Evolutionary conservation across 2,888 invertebrate genomes (phyloP).

Genomic region (Ochropleura leucogaster): DNA sequence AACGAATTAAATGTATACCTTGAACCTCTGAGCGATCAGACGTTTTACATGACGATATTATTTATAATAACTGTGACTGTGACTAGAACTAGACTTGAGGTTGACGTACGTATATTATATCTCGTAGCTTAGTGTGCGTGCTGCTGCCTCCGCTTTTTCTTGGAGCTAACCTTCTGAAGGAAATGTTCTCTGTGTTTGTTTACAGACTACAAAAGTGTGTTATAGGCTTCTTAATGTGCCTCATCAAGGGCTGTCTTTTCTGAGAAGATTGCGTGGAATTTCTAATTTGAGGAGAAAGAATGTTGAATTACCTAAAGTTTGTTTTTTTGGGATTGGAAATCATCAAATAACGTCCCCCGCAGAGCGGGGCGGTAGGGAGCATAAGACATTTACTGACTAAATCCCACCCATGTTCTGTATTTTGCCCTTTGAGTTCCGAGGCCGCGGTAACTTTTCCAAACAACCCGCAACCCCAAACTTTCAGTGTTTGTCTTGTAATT

Average conservation of each 20-base stretch:
- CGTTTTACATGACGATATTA: no score
- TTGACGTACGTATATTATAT: background rate
- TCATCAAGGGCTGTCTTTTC: conserved; percentile 18
- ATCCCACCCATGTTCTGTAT: no score
- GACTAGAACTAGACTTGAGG: background rate
- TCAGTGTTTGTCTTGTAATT: conserved; percentile 5
- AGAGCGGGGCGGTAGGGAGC: no score
- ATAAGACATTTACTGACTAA: no score
- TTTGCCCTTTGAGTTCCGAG: no score
- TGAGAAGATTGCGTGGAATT: conserved; percentile 22
- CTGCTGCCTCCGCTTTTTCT: background rate
- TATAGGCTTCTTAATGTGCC: conserved; percentile 17
- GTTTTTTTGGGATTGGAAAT: no score
- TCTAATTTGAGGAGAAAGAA: conserved; percentile 29
- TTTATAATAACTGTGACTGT: background rate
- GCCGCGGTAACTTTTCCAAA: no score
- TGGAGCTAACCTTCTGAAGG: conserved; percentile 5
- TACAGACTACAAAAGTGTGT: conserved; percentile 27
- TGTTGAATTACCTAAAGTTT: conserved; percentile 5
- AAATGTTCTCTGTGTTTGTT: conserved; percentile 14
- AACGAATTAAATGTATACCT: no score
- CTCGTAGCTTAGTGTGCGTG: background rate
- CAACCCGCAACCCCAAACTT: no score
- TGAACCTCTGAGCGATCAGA: no score
- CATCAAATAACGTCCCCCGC: no score